A percentile compares a stretch with the other conserved stretches of the same genome.
Evolutionary conservation across 2,113 vertebrate species (phyloP).

Genomic region (Engystomops pustulosus): DNA sequence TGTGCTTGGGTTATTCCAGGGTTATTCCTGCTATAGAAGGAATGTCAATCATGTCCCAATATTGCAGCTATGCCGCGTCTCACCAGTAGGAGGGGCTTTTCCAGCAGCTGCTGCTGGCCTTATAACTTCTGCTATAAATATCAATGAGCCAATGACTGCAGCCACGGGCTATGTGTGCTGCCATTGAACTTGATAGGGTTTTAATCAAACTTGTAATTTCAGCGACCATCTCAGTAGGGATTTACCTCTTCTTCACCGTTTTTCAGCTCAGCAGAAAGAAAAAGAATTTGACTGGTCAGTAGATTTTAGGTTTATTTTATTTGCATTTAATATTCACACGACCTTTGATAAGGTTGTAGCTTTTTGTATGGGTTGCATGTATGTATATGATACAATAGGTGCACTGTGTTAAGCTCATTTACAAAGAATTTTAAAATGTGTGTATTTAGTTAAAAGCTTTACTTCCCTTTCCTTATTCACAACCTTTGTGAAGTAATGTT

Average conservation of each 20-base stretch:
- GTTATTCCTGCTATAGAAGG: constrained; percentile 13
- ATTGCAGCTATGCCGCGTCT: constrained; percentile 29
- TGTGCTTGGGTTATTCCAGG: background rate
- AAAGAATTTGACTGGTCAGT: constrained; percentile 63
- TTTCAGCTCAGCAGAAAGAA: constrained; percentile 45
- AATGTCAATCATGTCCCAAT: constrained; percentile 27
- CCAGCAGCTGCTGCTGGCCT: constrained; percentile 49
- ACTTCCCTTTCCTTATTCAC: too few relatives aligned
- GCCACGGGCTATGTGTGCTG: constrained; percentile 60
- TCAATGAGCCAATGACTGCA: constrained; percentile 31
- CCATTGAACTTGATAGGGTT: constrained; percentile 57
- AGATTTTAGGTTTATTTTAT: background rate
- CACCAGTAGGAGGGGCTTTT: constrained; percentile 52
- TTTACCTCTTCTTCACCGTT: constrained; percentile 63
- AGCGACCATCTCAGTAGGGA: constrained; percentile 59
- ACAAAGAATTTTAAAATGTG: too few relatives aligned
- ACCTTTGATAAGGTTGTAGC: background rate
- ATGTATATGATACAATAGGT: background rate
- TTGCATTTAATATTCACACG: background rate
- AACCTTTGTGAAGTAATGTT: too few relatives aligned
- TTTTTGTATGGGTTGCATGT: background rate
- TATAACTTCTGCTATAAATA: constrained; percentile 61
- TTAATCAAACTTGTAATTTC: constrained; percentile 61
- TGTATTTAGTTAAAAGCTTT: too few relatives aligned
- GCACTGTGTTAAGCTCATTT: too few relatives aligned